Base-by-base conservation (phyloP, 1,140 invertebrate genomes). In the Ylistrum balloti region DNA sequence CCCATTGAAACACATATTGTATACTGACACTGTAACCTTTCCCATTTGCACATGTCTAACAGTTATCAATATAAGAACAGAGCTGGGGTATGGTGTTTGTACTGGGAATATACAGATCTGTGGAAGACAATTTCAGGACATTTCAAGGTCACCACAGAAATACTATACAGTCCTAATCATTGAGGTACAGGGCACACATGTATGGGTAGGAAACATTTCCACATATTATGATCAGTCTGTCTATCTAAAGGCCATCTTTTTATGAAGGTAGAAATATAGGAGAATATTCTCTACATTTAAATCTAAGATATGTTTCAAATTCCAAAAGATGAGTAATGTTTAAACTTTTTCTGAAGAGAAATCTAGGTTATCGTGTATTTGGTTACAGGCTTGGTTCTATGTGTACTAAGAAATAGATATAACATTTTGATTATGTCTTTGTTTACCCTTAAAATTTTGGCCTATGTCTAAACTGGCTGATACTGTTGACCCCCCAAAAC, bases 241-340 rank as follows among this genome's bases (percentile, higher is more conserved):
- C 3, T 74, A 74, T 5, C 9, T 28, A 28, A n/a, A n/a, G 56
- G 56, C 28, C 11, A 74, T 74, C 22, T 28, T 1, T 74, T 74
- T 74, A 74, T 28, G n/a, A 3, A 74, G 56, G 5, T 0, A 5
- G n/a, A 74, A 11, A 5, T 7, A n/a, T 74, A 74, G 56, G 56
- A 28, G n/a, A 74, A n/a, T 74, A 74, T 28, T 74, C 22, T 74
- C 56, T 74, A 11, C n/a, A 74, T 28, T 38, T 38, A 11, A 56
- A 7, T 56, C 9, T 74, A 74, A 3, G 17, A 28, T 74, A 17
- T 74, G 56, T 74, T 28, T 74, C 56, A 74, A 28, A 74, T 74
- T 74, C 56, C 56, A 74, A 74, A 74, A 74, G 56, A 74, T 74
- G 56, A 74, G 56, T 74, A 74, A 74, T 74, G 56, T 74, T 74